Evolutionary conservation across 92 coral and sea anemone species (phyloP).

Genomic region (Palythoa heliodiscus): DNA sequence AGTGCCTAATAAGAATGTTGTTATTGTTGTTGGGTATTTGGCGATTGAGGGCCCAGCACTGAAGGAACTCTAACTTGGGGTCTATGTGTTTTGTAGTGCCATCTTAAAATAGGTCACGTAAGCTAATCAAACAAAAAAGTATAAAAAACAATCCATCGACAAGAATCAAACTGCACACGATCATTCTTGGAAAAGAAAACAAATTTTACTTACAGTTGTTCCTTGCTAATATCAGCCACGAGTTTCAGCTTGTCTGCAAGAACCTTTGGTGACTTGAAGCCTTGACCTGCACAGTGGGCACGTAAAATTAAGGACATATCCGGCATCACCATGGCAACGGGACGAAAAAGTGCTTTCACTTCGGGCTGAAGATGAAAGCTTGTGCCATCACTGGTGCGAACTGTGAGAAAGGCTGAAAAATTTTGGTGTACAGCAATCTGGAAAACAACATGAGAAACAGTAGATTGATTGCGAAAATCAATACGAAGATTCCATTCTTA

Average conservation of each 20-base stretch:
- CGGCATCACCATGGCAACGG: constrained; percentile 93
- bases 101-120: too few relatives aligned
- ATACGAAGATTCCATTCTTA: too few relatives aligned
- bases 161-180: background rate
- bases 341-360: constrained; percentile 86
- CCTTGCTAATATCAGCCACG: constrained; percentile 79
- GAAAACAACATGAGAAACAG: background rate
- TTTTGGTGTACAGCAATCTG: constrained; percentile 83
- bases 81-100: too few relatives aligned
- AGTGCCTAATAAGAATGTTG: too few relatives aligned
- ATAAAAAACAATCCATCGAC: background rate
- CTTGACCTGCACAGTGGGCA: constrained; percentile 97
- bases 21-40: too few relatives aligned
- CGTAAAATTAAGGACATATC: constrained; percentile 88
- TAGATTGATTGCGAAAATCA: too few relatives aligned
- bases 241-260: constrained; percentile 90
- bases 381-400: constrained; percentile 51
- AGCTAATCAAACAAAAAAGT: too few relatives aligned
- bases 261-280: constrained; percentile 94
- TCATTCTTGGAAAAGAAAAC: background rate
- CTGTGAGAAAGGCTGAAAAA: constrained; percentile 85
- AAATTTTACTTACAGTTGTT: constrained; percentile 80
- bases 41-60: too few relatives aligned
- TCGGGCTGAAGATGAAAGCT: constrained; percentile 72
- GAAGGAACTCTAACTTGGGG: too few relatives aligned